These are phyloP conservation scores for Sigmodon hispidus DNA, from an alignment of 2,113 vertebrate genomes.

Conservation along the genomic window DNA sequence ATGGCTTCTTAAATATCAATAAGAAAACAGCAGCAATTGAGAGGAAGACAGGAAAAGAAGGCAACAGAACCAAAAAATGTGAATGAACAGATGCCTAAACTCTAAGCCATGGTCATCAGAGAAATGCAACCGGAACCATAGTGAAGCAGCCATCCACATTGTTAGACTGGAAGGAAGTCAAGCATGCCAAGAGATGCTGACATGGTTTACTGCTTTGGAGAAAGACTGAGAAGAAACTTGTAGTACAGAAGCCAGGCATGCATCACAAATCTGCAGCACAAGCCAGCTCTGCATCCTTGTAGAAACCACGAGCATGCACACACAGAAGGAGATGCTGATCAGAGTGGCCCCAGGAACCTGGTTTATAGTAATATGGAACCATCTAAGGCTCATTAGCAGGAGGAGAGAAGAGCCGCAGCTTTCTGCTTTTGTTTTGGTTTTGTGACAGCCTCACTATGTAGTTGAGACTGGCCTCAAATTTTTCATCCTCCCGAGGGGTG, in stretches of 20 bases:
- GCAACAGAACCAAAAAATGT: not conserved
- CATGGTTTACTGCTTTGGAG: not conserved
- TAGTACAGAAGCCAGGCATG: not conserved
- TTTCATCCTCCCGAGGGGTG: not conserved
- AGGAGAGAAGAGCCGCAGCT: not conserved
- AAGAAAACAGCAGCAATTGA: not conserved
- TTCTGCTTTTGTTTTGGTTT: not conserved
- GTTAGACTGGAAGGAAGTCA: not conserved
- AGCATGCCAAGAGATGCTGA: not conserved
- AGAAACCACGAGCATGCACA: fast-evolving
- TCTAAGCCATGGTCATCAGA: not conserved
- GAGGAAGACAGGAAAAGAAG: not conserved
- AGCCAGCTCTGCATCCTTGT: fast-evolving
- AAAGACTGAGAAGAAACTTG: not conserved
- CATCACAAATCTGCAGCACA: not conserved
- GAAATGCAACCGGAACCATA: constrained; percentile 7
- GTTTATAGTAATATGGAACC: not conserved
- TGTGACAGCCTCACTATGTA: not conserved
- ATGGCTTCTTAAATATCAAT: constrained; percentile 25
- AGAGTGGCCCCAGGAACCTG: not conserved
- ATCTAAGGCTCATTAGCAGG: not conserved
- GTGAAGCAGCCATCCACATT: not conserved
- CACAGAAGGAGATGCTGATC: not conserved
- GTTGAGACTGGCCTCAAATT: not conserved
- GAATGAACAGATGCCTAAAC: not conserved